A percentile compares a stretch with the other conserved stretches of the same genome.
These are phyloP conservation scores for Cynopterus sphinx DNA, from an alignment of 2,797 vertebrate species.

Conservation along the genomic window DNA sequence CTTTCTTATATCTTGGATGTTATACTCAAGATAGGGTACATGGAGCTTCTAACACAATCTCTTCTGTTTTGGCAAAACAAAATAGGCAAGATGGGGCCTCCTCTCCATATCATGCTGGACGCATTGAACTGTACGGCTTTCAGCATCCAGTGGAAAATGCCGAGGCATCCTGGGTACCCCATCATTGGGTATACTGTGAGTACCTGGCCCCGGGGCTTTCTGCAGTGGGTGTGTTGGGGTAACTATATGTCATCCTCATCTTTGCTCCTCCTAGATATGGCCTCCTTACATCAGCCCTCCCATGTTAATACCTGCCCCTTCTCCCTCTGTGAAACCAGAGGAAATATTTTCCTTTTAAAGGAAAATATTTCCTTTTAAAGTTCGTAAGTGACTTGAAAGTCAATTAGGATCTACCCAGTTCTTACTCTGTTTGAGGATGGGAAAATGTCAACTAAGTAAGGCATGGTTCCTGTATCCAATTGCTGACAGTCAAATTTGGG, in stretches of 20 bases:
- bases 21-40: background rate
- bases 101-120: slow-evolving; percentile 91
- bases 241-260: background rate
- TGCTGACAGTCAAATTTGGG: background rate
- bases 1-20: background rate
- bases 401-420: background rate
- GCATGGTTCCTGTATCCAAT: background rate
- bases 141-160: slow-evolving; percentile 94
- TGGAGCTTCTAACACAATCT: slow-evolving; percentile 31
- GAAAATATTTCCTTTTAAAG: background rate
- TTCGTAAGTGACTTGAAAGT: background rate
- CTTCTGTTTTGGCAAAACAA: slow-evolving; percentile 68
- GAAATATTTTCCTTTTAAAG: background rate
- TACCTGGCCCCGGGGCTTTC: background rate
- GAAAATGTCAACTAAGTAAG: background rate
- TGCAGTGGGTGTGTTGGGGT: background rate
- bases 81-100: slow-evolving; percentile 92
- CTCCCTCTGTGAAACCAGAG: background rate
- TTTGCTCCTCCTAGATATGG: background rate
- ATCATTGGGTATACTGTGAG: slow-evolving; percentile 94
- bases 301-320: background rate
- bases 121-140: slow-evolving; percentile 94
- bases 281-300: background rate
- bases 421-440: background rate
- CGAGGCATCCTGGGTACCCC: slow-evolving; percentile 88